Percentiles rank a stretch among this genome's conserved stretches.
phyloP scores from a whole-genome alignment of 2,797 vertebrate species.

The Bradypodion ventrale region DNA sequence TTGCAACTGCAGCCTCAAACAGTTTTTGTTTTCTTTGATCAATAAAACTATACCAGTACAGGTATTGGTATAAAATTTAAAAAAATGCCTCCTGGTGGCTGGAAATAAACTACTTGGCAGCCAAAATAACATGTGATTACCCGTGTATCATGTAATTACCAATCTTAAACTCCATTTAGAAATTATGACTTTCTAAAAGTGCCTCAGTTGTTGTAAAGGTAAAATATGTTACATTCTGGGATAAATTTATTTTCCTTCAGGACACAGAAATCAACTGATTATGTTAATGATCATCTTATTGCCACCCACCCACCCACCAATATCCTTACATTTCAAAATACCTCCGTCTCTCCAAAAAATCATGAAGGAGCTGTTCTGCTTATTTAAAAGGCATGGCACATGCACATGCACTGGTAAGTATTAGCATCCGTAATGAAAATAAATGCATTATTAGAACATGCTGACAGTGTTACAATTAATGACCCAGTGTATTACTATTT shows the following conservation, averaged over 20 bases:
- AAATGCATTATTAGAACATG: constrained; percentile 55
- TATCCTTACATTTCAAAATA: neutral
- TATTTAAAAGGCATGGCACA: constrained; percentile 39
- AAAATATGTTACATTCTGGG: neutral
- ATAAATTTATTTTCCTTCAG: neutral
- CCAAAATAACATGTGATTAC: no score
- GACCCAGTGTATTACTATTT: constrained; percentile 55
- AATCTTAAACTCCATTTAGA: no score
- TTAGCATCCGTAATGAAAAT: constrained; percentile 50
- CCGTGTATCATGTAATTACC: no score
- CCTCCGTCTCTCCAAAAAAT: neutral
- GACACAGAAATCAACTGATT: constrained; percentile 1
- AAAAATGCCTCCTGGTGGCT: no score
- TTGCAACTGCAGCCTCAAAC: no score
- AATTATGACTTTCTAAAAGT: no score
- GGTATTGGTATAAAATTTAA: no score
- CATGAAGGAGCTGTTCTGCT: neutral
- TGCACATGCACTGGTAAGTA: constrained; percentile 37
- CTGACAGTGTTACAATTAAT: constrained; percentile 61
- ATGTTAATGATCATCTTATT: neutral
- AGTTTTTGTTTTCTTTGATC: no score
- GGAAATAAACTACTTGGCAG: no score
- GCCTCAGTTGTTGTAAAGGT: neutral
- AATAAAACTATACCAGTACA: no score
- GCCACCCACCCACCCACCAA: neutral